Evolutionary conservation across 2,113 vertebrate species (phyloP).

Genomic region (Cacatua alba): DNA sequence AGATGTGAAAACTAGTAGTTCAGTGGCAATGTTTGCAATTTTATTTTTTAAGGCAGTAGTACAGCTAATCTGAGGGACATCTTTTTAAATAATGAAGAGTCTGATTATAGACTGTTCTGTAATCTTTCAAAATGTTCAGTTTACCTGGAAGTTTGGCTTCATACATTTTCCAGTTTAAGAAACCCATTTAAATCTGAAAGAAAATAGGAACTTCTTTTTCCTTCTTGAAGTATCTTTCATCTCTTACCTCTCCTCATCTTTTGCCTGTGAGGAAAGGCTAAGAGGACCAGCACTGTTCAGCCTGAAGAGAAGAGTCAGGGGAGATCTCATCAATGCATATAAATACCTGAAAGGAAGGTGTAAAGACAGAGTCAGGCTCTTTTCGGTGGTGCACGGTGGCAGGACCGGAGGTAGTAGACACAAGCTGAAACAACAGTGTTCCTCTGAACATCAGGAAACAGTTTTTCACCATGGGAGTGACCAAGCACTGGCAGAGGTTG

Average conservation of each 20-base stretch:
- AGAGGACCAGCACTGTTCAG: background rate
- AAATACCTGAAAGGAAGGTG: background rate
- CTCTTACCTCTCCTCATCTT: background rate
- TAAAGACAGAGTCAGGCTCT: background rate
- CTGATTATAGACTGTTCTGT: background rate
- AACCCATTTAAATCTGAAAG: background rate
- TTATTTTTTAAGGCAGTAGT: background rate
- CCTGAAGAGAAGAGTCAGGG: background rate
- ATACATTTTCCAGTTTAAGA: background rate
- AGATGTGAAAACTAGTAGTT: background rate
- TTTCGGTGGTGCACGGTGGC: accelerated
- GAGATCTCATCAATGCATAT: background rate
- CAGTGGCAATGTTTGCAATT: background rate
- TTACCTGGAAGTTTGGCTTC: background rate
- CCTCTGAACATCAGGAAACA: background rate
- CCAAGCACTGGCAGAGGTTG: background rate
- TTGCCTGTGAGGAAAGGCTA: background rate
- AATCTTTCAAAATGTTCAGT: background rate
- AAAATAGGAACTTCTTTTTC: background rate
- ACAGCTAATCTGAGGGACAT: background rate
- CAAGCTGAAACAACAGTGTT: background rate
- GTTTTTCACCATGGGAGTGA: background rate
- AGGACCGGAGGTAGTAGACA: background rate
- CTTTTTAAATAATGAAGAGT: background rate
- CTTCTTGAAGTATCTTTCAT: background rate